Percentiles rank a stretch among this genome's conserved stretches.
Evolutionary conservation across 2,888 invertebrate species (phyloP).

Genomic region (Leptopilina myrica): DNA sequence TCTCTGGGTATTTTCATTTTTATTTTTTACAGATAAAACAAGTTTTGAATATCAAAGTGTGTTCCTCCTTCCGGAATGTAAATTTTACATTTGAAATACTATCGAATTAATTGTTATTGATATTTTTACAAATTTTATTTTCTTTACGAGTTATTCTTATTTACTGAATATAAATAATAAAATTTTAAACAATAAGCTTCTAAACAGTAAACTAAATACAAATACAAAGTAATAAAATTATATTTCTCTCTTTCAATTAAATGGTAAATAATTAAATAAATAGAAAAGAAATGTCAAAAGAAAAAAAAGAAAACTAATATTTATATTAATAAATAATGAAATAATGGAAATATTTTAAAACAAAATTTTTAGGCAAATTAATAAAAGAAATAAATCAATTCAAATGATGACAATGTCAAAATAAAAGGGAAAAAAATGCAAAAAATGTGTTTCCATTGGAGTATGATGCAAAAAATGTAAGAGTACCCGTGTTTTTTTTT

Average conservation of each 20-base stretch:
- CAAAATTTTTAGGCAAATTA: too few species aligned
- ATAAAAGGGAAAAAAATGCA: background rate
- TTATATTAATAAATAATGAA: too few species aligned
- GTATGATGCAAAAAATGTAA: background rate
- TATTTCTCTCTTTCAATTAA: too few species aligned
- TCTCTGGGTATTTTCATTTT: background rate
- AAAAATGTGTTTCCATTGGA: background rate
- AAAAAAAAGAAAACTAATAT: too few species aligned
- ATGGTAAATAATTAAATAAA: too few species aligned
- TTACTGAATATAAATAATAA: background rate
- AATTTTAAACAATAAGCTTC: too few species aligned
- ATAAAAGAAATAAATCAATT: too few species aligned
- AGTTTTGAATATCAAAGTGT: slow-evolving; percentile 10
- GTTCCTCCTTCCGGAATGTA: background rate
- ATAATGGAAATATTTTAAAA: too few species aligned
- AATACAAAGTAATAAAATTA: background rate
- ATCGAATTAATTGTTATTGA: background rate
- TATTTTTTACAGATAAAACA: background rate
- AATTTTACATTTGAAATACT: background rate
- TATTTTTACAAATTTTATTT: too few species aligned
- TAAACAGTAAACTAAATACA: background rate
- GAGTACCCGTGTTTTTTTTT: background rate
- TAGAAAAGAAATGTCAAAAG: too few species aligned
- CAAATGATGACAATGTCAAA: background rate
- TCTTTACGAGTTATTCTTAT: background rate